Evolutionary conservation across 2,797 vertebrate genomes (phyloP).

Genomic region (Prionace glauca): DNA sequence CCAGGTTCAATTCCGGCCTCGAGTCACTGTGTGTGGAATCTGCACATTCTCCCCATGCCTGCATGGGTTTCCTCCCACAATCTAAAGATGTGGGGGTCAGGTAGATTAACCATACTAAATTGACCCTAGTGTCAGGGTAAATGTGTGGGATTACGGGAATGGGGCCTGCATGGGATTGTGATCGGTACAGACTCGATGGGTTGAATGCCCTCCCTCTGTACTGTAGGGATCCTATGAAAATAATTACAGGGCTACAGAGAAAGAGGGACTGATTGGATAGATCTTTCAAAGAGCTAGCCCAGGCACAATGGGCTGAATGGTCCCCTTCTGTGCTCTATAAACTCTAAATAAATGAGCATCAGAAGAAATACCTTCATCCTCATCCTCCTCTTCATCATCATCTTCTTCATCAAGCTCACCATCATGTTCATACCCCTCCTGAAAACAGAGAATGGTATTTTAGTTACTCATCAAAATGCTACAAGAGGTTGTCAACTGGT

Average conservation of each 20-base stretch:
- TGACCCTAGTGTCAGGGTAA: too few relatives aligned
- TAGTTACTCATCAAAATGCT: background rate
- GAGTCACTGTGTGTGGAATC: too few relatives aligned
- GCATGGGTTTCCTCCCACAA: too few relatives aligned
- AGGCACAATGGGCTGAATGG: background rate
- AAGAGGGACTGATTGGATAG: background rate
- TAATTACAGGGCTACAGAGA: background rate
- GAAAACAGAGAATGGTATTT: constrained; percentile 45
- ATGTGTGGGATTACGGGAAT: too few relatives aligned
- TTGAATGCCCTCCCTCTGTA: too few relatives aligned
- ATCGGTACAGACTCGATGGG: too few relatives aligned
- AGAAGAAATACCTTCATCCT: constrained; percentile 57
- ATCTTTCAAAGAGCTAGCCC: background rate
- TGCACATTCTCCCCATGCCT: too few relatives aligned
- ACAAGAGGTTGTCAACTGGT: background rate
- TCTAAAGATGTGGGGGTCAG: too few relatives aligned
- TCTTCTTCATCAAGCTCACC: constrained; percentile 75
- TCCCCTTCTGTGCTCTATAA: background rate
- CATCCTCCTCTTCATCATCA: constrained; percentile 74
- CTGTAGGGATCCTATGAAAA: too few relatives aligned
- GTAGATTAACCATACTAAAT: too few relatives aligned
- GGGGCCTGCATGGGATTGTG: too few relatives aligned
- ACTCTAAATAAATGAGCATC: background rate
- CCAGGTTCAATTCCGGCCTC: too few relatives aligned
- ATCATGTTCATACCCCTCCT: constrained; percentile 72